Evolutionary conservation across 2,113 vertebrate species (phyloP).

Genomic region (Mus spicilegus): DNA sequence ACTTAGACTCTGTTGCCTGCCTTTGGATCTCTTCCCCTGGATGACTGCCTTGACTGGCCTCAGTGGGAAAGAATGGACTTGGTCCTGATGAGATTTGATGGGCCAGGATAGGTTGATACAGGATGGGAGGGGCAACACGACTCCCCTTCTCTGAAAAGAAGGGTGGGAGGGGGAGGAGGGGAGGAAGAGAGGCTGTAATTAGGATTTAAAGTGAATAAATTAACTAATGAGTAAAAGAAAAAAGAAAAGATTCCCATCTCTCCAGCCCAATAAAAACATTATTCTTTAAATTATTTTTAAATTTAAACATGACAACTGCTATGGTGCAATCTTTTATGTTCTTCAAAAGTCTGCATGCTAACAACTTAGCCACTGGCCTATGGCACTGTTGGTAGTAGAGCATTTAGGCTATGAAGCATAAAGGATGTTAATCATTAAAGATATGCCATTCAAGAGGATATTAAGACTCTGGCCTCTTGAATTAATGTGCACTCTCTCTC

Average conservation of each 20-base stretch:
- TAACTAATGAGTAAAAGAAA: background rate
- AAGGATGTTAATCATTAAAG: background rate
- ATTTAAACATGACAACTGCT: constrained; percentile 12
- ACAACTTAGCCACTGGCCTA: background rate
- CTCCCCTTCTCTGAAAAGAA: background rate
- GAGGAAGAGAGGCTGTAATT: background rate
- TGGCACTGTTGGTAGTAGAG: background rate
- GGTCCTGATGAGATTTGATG: too few species aligned
- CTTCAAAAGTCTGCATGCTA: background rate
- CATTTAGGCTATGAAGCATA: background rate
- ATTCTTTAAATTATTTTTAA: too few species aligned
- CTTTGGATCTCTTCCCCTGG: too few species aligned
- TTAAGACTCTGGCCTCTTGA: background rate
- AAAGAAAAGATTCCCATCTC: background rate
- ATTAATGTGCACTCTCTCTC: background rate
- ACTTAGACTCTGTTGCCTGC: too few species aligned
- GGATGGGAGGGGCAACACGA: too few species aligned
- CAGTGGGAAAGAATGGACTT: too few species aligned
- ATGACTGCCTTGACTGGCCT: too few species aligned
- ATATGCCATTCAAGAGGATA: background rate
- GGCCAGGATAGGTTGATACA: too few species aligned
- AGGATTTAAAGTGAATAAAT: background rate
- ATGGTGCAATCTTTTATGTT: background rate
- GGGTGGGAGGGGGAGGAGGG: background rate
- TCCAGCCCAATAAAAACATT: background rate